Percentiles rank a stretch among this genome's conserved stretches.
These are phyloP conservation scores for Protobothrops mucrosquamatus DNA, from an alignment of 2,113 vertebrate species.

Conservation along the genomic window DNA sequence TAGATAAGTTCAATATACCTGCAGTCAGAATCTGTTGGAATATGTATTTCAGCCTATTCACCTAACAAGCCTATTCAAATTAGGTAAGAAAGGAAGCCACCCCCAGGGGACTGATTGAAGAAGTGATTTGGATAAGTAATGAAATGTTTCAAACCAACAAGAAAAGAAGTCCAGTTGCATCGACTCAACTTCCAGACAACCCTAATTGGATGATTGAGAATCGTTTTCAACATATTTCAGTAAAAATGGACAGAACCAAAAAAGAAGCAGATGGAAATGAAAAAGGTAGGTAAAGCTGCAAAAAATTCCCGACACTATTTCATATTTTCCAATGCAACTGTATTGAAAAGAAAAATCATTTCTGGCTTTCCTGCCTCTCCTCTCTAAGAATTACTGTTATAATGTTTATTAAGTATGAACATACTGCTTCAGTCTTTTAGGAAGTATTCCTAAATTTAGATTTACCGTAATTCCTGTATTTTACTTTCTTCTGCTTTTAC, in stretches of 20 bases:
- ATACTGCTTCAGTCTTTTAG: not conserved
- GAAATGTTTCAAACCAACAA: not conserved
- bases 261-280: not conserved
- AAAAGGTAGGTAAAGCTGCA: not conserved
- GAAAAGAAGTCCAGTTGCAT: not conserved
- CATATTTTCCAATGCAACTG: not conserved
- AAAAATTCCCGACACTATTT: not conserved
- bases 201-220: not conserved
- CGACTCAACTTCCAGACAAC: not conserved
- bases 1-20: not conserved
- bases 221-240: not conserved
- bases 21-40: not conserved
- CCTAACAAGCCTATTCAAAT: not conserved
- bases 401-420: not conserved
- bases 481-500: not conserved
- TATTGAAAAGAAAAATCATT: not conserved
- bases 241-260: not conserved
- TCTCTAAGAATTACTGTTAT: not conserved
- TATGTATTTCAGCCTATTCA: not conserved
- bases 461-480: not conserved
- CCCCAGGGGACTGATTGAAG: not conserved
- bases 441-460: not conserved
- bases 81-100: not conserved
- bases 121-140: not conserved
- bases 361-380: not conserved